Percentiles rank a stretch among this genome's conserved stretches.
Evolutionary conservation across 2,113 vertebrate species (phyloP).

Genomic region (Orthonyx spaldingii): DNA sequence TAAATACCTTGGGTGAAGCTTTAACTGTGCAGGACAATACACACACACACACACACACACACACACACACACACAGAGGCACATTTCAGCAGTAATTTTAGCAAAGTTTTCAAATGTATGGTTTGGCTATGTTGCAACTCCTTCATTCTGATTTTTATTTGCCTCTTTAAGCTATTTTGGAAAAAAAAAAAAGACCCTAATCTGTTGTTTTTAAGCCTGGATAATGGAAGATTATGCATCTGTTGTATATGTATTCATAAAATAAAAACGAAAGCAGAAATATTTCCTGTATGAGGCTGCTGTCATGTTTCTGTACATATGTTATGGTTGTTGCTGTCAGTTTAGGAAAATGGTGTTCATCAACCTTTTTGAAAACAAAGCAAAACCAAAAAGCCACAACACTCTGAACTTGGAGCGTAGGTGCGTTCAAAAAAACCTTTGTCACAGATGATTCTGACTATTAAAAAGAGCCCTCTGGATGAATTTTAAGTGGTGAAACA

Average conservation of each 20-base stretch:
- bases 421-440: neutral
- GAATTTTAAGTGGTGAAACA: neutral
- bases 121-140: slow-evolving; percentile 1
- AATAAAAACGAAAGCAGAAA: slow-evolving; percentile 53
- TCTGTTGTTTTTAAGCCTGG: neutral
- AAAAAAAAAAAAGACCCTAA: neutral
- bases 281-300: slow-evolving; percentile 22
- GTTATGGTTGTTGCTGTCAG: neutral
- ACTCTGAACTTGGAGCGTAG: neutral
- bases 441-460: neutral
- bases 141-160: neutral
- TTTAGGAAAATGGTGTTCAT: neutral
- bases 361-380: neutral
- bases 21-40: neutral
- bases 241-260: slow-evolving; percentile 58
- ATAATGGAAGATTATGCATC: slow-evolving; percentile 34
- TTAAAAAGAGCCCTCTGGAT: neutral
- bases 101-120: neutral
- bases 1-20: neutral
- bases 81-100: neutral
- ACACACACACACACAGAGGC: neutral
- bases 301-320: neutral
- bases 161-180: neutral
- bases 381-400: neutral
- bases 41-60: neutral